phyloP scores from a whole-genome alignment of 1,140 invertebrate species.

The fruit fly (Drosophila melanogaster) region DNA sequence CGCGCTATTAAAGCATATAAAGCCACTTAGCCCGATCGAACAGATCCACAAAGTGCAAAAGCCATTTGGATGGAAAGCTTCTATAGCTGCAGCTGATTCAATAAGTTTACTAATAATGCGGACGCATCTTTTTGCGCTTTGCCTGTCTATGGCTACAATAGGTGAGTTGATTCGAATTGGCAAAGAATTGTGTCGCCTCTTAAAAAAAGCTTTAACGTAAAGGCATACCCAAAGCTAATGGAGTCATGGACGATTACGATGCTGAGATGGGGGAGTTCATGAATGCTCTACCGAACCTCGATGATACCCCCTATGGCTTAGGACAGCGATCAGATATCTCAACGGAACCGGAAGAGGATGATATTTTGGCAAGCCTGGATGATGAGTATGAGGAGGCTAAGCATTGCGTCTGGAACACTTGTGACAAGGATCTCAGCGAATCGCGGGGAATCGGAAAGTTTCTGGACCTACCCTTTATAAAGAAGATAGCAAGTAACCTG shows the following conservation, averaged over 20 bases:
- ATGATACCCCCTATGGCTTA: constrained; percentile 27
- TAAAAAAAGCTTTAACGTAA: constrained; percentile 11
- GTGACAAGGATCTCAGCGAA: constrained; percentile 72
- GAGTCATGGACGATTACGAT: constrained; percentile 31
- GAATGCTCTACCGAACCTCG: constrained; percentile 38
- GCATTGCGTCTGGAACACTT: constrained; percentile 63
- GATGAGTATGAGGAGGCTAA: constrained; percentile 65
- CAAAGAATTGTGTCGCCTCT: background rate
- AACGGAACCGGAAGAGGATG: constrained; percentile 40
- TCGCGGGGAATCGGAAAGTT: constrained; percentile 56
- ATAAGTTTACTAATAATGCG: constrained; percentile 34
- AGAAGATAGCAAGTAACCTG: constrained; percentile 69
- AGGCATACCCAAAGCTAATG: constrained; percentile 29
- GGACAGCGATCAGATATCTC: constrained; percentile 44
- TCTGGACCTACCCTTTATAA: constrained; percentile 67
- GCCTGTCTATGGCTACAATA: constrained; percentile 27
- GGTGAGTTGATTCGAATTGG: constrained; percentile 25
- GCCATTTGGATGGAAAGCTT: constrained; percentile 32
- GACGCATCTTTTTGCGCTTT: constrained; percentile 17
- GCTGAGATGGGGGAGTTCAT: constrained; percentile 65
- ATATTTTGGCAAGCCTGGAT: constrained; percentile 38
- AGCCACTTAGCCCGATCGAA: constrained; percentile 22
- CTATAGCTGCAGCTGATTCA: constrained; percentile 45
- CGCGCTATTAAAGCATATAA: constrained; percentile 31
- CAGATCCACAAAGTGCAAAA: constrained; percentile 51